Conservation (phyloP, 2,888 invertebrate species). For the Norana najaformis region DNA sequence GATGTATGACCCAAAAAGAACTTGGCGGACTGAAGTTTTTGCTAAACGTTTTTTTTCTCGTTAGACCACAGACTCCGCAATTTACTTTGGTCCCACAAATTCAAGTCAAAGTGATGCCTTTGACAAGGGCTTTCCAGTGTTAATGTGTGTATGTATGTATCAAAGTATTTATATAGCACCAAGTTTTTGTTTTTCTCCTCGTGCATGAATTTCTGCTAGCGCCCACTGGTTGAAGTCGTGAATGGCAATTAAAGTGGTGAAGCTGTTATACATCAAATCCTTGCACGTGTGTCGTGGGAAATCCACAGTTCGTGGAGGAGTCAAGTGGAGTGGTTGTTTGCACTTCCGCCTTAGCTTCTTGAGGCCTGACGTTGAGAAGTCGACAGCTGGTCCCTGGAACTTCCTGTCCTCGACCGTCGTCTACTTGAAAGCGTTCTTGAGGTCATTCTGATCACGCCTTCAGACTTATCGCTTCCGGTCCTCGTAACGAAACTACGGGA, state of each 20-base stretch:
- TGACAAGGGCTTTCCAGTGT: too few species aligned
- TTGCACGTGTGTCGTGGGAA: neutral
- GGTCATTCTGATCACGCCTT: neutral
- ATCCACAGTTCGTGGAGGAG: neutral
- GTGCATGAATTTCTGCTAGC: neutral
- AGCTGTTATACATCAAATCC: neutral
- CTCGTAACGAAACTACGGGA: neutral
- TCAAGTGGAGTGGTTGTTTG: neutral
- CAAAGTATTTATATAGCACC: neutral
- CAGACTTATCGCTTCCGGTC: neutral
- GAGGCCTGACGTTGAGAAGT: neutral
- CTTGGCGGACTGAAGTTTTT: too few species aligned
- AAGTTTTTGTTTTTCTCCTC: neutral
- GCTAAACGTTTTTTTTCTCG: too few species aligned
- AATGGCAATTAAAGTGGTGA: neutral
- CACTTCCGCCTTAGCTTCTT: neutral
- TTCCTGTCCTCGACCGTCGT: neutral
- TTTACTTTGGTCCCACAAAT: too few species aligned
- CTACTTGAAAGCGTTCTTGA: neutral
- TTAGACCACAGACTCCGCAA: too few species aligned
- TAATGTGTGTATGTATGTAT: neutral
- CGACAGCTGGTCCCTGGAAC: neutral
- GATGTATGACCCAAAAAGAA: too few species aligned
- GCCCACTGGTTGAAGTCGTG: neutral
- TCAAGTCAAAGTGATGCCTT: too few species aligned